Evolutionary conservation across 2,797 vertebrate species (phyloP), one percentile per base, ranked within the genome.

Genomic region (Dendrocincla fuliginosa): DNA sequence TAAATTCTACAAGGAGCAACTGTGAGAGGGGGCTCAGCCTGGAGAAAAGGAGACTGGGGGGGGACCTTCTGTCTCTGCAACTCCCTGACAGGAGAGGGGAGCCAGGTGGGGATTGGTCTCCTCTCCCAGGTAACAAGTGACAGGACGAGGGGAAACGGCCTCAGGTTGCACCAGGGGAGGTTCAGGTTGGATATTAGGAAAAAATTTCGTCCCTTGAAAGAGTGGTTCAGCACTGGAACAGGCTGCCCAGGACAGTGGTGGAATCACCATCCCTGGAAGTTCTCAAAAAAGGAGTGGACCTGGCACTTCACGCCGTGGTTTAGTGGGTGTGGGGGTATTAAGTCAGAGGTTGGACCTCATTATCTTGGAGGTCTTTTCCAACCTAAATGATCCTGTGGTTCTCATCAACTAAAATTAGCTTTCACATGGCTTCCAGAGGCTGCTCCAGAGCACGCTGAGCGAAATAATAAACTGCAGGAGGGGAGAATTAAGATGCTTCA

Each of bases 381-480:
- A 2, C 18, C 16, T 59, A 35, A 53, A 13, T 33, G 33, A 18
- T 35, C 27, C 44, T 27, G 23, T 50, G 49, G 22, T 42, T 53
- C 27, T 47, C 8, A 28, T 30, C 13, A 46, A 5, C 28, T 47
- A 15, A 46, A 73, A 11, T 20, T 8, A 23, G 24, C 68, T 87
- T 77, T 47, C n/a, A 9, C 10, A 35, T 52, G 68, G 6, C 49
- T 89, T 89, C 37, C 44, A 77, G 75, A 30, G 22, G 46, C 56
- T 55, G n/a, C 6, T 55, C 5, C 8, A 13, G 30, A 4, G 5
- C 37, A 11, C 23, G 5, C 9, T 0, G 1, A 6, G 1, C 24
- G 18, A 11, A 5, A n/a, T 13, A 5, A n/a, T 22, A 24, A 46
- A 17, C 50, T 50, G 28, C 59, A 39, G 44, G 56, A 77, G n/a